phyloP scores from a whole-genome alignment of 2,113 vertebrate species.

The Anguilla japonica region DNA sequence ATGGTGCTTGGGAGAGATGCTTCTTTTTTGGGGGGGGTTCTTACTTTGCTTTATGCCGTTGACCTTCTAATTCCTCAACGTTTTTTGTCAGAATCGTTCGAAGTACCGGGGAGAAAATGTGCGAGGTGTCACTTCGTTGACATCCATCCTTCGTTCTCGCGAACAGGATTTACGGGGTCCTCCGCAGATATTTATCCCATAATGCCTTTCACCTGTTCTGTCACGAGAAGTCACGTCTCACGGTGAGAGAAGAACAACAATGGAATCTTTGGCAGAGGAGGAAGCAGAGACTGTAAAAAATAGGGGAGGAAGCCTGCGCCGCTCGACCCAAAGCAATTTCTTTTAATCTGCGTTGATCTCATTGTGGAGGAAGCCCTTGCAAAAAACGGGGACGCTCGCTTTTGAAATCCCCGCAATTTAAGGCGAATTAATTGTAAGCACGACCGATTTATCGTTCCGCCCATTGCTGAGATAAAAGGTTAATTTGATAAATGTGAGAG shows the following conservation, averaged over 20 bases:
- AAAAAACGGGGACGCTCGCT: not conserved
- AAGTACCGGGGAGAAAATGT: not conserved
- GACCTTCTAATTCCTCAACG: not conserved
- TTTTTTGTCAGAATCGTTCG: not conserved
- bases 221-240: not conserved
- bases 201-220: not conserved
- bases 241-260: not conserved
- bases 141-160: not conserved
- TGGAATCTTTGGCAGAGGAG: not conserved
- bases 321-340: not conserved
- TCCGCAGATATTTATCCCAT: not conserved
- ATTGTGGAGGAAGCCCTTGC: conserved; percentile 11
- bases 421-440: conserved; percentile 16
- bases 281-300: too few species aligned
- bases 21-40: not conserved
- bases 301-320: not conserved
- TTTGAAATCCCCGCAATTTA: conserved; percentile 8
- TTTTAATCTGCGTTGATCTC: conserved; percentile 19
- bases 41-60: not conserved
- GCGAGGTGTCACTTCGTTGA: not conserved
- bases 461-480: conserved; percentile 34
- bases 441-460: conserved; percentile 34
- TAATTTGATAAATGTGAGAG: conserved; percentile 39
- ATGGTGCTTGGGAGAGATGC: not conserved
- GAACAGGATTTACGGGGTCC: not conserved